phyloP scores from a whole-genome alignment of 1,140 invertebrate genomes.

The Ectropis grisescens region DNA sequence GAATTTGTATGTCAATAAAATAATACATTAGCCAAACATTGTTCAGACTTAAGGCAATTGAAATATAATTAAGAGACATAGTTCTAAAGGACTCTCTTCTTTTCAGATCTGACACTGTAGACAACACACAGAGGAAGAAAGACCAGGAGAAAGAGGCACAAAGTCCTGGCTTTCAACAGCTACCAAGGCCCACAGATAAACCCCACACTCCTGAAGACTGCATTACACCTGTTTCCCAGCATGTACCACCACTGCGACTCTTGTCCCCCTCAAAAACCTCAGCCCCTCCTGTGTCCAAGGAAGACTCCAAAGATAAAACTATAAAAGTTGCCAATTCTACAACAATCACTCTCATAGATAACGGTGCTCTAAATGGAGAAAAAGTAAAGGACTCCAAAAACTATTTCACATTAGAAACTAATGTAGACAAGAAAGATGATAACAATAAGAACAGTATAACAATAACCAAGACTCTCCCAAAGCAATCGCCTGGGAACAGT shows the following conservation, averaged over 20 bases:
- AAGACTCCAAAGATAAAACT: conserved; percentile 49
- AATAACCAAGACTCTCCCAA: conserved; percentile 51
- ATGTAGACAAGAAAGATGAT: conserved; percentile 59
- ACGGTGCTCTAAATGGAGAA: conserved; percentile 35
- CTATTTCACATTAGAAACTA: conserved; percentile 57
- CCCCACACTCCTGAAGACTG: conserved; percentile 22
- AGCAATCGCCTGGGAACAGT: conserved; percentile 35
- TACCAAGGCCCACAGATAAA: conserved; percentile 41
- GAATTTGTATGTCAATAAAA: too few relatives aligned
- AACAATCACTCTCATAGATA: conserved; percentile 56
- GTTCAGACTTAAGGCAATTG: too few relatives aligned
- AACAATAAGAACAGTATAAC: conserved; percentile 56
- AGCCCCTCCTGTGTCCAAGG: conserved; percentile 27
- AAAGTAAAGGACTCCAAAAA: conserved; percentile 60
- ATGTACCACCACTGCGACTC: conserved; percentile 47
- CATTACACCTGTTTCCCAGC: conserved; percentile 43
- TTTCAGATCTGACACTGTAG: conserved; percentile 59
- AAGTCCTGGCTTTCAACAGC: conserved; percentile 32
- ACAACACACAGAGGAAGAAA: conserved; percentile 54
- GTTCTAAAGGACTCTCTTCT: too few relatives aligned
- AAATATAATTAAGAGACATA: too few relatives aligned
- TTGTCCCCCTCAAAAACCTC: conserved; percentile 35
- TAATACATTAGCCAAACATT: too few relatives aligned
- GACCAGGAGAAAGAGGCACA: conserved; percentile 54
- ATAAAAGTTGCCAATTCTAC: conserved; percentile 55